Base-by-base conservation (phyloP, 1,140 invertebrate genomes). In the Zaprionus nigranus region DNA sequence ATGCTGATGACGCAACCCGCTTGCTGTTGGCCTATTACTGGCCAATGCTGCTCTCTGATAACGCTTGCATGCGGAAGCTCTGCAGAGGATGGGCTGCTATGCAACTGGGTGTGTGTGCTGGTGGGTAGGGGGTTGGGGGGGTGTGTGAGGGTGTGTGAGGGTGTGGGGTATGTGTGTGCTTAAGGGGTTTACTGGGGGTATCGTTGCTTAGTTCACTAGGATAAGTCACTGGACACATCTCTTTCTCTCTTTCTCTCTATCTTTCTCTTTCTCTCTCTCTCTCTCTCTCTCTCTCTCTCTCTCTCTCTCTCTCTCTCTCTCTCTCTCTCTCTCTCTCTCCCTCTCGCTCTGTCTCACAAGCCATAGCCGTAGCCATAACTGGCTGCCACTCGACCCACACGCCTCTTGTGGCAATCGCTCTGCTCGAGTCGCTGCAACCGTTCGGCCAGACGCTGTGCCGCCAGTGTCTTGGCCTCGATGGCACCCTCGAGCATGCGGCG, bases 371-470 rank as follows among this genome's bases (percentile, higher is more conserved):
- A 64, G 61, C 57, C 57, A 17, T 71, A 64, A 60, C 54, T 62
- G 24, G 20, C 17, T n/a, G 46, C 2, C 15, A 72, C 67, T 22
- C 9, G 43, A 3, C 12, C 49, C 54, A 20, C 3, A 53, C 84
- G 78, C 36, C 78, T 43, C 40, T 81, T 90, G 54, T 64, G 82
- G 71, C 84, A 88, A 5, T 88, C 81, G 9, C 78, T 56, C 34
- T 76, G 81, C 76, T 86, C 82, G 49, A 90, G 64, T 34, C 85
- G 79, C 49, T 90, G 85, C 73, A 90, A 53, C 24, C 85, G 85
- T 34, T 90, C 85, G 69, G 82, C 73, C 70, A 90, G 79, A 90
- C 85, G 85, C 38, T 90, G 86, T 36, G 86, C 86, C 66, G 85
- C 86, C 87, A 74, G 20, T 1, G 81, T 79, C 56, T 91, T 91